These are phyloP conservation scores for Neoarius graeffei DNA, from an alignment of 2,113 vertebrate genomes.

Conservation along the genomic window DNA sequence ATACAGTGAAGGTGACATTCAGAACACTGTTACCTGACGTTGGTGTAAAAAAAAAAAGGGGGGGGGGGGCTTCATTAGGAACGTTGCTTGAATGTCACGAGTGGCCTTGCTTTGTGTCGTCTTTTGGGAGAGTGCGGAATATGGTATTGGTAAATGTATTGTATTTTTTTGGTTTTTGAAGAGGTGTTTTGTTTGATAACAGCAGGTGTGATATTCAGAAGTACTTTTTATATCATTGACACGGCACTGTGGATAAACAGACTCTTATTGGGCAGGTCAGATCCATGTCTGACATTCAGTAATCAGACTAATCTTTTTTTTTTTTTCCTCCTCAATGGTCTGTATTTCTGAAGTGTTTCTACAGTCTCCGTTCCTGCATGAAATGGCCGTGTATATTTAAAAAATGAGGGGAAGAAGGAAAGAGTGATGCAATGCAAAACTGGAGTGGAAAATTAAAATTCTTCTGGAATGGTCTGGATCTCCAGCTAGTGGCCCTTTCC, in stretches of 20 bases:
- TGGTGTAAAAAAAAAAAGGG: not conserved
- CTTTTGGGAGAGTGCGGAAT: not conserved
- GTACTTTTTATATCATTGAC: conserved; percentile 26
- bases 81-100: conserved; percentile 50
- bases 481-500: conserved; percentile 34
- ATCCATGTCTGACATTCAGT: not conserved
- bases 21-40: not conserved
- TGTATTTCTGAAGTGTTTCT: conserved; percentile 58
- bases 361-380: conserved; percentile 30
- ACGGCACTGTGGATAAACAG: not conserved
- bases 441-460: conserved; percentile 34
- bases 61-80: conserved; percentile 9
- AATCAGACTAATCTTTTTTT: not conserved
- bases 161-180: conserved; percentile 18
- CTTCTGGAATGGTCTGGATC: conserved; percentile 36
- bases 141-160: conserved; percentile 16
- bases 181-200: conserved; percentile 15
- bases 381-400: conserved; percentile 32
- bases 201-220: conserved; percentile 5
- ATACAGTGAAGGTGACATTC: not conserved
- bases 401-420: conserved; percentile 1
- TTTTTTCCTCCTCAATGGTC: conserved; percentile 37
- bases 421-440: conserved; percentile 32
- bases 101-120: conserved; percentile 43
- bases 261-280: not conserved